Base-by-base conservation (phyloP, 2,113 vertebrate genomes). In the Natator depressus region DNA sequence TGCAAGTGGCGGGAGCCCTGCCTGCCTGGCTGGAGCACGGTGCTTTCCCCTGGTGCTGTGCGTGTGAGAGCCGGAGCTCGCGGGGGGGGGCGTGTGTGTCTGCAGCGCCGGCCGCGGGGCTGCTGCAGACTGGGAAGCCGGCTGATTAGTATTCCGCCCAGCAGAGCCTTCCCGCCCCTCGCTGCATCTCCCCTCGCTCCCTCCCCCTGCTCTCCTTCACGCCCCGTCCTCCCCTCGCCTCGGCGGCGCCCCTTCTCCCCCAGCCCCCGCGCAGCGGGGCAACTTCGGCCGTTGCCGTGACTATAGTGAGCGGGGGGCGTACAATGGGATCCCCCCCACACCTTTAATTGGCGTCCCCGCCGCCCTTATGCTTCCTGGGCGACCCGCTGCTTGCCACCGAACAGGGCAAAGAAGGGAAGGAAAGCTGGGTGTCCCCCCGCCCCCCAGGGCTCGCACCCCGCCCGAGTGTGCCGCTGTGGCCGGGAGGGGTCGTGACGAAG, bases 61-160 rank as follows among this genome's bases (percentile, higher is more conserved):
- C 8, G 69, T 14, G 62, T 31, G 59, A 53, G 24, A 55, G 24
- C 0, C 42, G 53, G 25, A 81, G 89, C 51, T 29, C 59, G 29
- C 59, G 69, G 59, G 38, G 49, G 10, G 49, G 42, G 42, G 42
- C 8, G 84, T n/a, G 27, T 55, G 69, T 80, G 79, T 78, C 94
- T 94, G 88, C 92, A 92, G 94, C 86, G 35, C 88, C 90, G 89
- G 59, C 93, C 82, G 65, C 84, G 31, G 89, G 47, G 80, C 91
- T 81, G 81, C 95, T 76, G 96, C 96, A 93, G 91, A 57, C 94
- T 81, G 93, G 88, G 89, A 95, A 84, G 90, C 89, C 87, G 87
- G 91, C 93, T 92, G 96, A 96, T 96, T 95, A 95, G 79, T 93
- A 97, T 84, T 94, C 97, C 95, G 80, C 95, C 96, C 96, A 95